A percentile compares a stretch with the other conserved stretches of the same genome.
Evolutionary conservation across 2,113 vertebrate species (phyloP).

Genomic region (Tachysurus fulvidraco): DNA sequence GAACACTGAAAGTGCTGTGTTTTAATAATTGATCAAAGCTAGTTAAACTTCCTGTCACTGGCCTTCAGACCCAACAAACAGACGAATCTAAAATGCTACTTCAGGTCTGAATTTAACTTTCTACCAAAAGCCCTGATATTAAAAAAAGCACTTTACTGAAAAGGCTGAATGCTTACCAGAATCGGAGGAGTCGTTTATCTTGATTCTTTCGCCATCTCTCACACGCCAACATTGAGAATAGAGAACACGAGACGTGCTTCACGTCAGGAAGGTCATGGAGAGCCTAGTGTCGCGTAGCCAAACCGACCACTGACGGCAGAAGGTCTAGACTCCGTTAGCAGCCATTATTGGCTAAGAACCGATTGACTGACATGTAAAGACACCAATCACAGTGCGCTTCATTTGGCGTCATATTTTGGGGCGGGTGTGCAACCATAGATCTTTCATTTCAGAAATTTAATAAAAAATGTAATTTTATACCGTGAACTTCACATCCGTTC

Average conservation of each 20-base stretch:
- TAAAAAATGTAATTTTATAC: no score
- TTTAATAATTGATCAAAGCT: not conserved
- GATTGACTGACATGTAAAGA: no score
- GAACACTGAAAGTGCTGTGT: not conserved
- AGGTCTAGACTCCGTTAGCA: no score
- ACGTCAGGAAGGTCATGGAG: conserved; percentile 57
- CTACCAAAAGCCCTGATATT: not conserved
- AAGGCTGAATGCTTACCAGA: conserved; percentile 43
- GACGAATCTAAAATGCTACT: not conserved
- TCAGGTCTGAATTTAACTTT: conserved; percentile 12
- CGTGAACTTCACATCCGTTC: no score
- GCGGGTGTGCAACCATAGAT: no score
- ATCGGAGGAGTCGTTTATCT: conserved; percentile 31
- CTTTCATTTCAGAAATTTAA: no score
- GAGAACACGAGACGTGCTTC: conserved; percentile 49
- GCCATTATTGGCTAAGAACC: no score
- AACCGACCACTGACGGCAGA: no score
- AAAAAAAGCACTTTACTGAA: not conserved
- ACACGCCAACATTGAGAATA: not conserved
- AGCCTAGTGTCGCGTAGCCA: not conserved
- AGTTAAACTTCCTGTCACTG: not conserved
- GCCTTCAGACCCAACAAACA: not conserved
- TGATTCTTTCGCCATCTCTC: conserved; percentile 37
- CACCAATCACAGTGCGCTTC: no score
- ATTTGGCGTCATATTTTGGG: no score